These are phyloP conservation scores for Pentalonia nigronervosa DNA, from an alignment of 1,140 invertebrate genomes.

Conservation along the genomic window DNA sequence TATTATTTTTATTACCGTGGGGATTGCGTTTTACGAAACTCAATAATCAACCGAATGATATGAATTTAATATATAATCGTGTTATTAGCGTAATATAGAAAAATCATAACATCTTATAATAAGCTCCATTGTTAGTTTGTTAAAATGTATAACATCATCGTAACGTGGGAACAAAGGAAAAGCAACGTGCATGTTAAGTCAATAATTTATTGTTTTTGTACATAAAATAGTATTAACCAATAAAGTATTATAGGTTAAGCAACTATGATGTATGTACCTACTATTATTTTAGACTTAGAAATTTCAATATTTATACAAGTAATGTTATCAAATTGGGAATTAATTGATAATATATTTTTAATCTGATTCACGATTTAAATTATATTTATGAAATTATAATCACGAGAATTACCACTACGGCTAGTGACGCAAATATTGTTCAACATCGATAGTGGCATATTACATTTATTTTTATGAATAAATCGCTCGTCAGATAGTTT, in stretches of 20 bases:
- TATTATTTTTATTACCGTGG: not conserved
- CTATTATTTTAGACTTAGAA: not conserved
- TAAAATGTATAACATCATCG: not conserved
- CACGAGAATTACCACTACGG: no score
- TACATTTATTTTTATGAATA: not conserved
- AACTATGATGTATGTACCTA: no score
- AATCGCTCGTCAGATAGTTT: not conserved
- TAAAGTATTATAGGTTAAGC: not conserved
- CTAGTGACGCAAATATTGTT: not conserved
- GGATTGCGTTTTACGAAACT: not conserved
- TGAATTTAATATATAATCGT: not conserved
- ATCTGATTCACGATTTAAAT: not conserved
- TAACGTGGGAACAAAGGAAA: not conserved
- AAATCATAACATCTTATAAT: not conserved
- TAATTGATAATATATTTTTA: not conserved
- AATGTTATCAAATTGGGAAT: not conserved
- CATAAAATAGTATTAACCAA: not conserved
- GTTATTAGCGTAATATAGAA: slow-evolving; percentile 7
- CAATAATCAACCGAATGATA: not conserved
- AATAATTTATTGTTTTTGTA: not conserved
- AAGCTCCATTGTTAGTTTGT: not conserved
- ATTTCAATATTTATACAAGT: not conserved
- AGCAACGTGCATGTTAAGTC: not conserved
- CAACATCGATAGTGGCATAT: not conserved
- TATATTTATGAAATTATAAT: not conserved